These are phyloP conservation scores for Garra rufa DNA, from an alignment of 2,113 vertebrate genomes.

Conservation along the genomic window DNA sequence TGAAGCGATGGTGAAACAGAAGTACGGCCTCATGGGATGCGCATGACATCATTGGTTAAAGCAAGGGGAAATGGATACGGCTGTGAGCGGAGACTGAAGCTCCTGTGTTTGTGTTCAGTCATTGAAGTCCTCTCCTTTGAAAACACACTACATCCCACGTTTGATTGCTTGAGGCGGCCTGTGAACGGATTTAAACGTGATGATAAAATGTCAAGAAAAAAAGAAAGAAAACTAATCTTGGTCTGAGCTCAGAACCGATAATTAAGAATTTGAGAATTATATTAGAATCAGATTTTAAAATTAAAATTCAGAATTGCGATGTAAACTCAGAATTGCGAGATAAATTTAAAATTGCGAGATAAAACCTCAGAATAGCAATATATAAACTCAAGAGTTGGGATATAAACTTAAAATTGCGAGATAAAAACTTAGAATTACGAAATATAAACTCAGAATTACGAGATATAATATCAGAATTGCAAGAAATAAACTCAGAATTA, in stretches of 20 bases:
- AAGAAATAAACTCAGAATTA: no score
- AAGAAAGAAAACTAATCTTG: neutral
- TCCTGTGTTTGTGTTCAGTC: no score
- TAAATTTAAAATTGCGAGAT: no score
- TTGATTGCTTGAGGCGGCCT: neutral
- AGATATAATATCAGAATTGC: no score
- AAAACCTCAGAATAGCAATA: no score
- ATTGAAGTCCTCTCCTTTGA: neutral
- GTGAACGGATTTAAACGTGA: neutral
- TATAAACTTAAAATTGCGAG: no score
- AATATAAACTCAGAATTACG: no score
- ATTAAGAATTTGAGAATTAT: neutral
- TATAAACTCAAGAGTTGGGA: no score
- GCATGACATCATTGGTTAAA: constrained; percentile 59
- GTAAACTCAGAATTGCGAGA: no score
- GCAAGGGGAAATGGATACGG: constrained; percentile 29
- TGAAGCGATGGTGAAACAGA: constrained; percentile 55
- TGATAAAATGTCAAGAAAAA: neutral
- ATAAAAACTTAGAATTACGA: no score
- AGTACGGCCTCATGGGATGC: constrained; percentile 43
- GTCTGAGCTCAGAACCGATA: neutral
- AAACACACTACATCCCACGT: neutral
- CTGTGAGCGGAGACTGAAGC: constrained; percentile 24
- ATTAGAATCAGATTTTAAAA: no score
- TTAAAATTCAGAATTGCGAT: no score